Conservation (phyloP, 1,140 invertebrate species). For the Anoplolepis gracilipes region DNA sequence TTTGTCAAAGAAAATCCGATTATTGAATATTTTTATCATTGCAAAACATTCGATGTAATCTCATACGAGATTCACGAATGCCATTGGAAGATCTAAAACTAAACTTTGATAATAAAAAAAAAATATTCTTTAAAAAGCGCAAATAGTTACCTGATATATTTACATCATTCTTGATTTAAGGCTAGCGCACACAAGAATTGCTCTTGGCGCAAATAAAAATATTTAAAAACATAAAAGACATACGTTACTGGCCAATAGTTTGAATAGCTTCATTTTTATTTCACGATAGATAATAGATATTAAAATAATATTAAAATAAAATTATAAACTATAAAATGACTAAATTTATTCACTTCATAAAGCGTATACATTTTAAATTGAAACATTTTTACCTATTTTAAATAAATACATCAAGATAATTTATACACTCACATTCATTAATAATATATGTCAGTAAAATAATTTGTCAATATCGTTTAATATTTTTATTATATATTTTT, state of each 20-base stretch:
- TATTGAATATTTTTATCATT: neutral
- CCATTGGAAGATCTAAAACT: constrained; percentile 39
- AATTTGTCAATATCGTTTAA: neutral
- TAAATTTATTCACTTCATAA: neutral
- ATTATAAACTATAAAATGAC: neutral
- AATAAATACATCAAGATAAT: neutral
- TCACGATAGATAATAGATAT: neutral
- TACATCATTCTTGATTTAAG: constrained; percentile 28
- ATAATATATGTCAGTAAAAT: neutral
- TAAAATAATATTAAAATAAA: neutral
- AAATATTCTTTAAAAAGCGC: constrained; percentile 19
- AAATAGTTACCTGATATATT: constrained; percentile 20
- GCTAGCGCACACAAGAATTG: neutral
- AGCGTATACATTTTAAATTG: neutral
- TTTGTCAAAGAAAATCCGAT: neutral
- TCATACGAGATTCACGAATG: neutral
- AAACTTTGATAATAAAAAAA: constrained; percentile 13
- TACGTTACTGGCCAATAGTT: neutral
- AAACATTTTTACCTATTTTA: neutral
- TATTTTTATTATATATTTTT: neutral
- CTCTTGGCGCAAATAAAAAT: neutral
- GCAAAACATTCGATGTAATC: neutral
- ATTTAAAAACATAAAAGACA: neutral
- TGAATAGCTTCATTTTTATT: neutral
- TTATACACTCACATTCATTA: neutral